Base-by-base conservation (phyloP, 2,797 vertebrate genomes). In the Melanotaenia pygmaea region DNA sequence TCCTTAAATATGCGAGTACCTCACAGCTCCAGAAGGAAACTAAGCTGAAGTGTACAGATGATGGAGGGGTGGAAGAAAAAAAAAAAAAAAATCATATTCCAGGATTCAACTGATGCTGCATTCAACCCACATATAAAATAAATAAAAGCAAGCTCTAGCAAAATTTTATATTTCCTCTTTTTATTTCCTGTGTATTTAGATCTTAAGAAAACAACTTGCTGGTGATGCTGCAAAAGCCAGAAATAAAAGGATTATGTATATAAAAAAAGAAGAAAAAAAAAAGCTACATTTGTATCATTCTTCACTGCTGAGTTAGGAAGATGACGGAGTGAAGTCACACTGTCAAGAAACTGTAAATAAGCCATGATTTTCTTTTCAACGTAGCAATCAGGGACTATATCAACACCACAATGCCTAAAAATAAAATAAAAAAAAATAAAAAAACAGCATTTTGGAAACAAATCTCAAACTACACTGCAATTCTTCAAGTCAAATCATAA, bases 401-500 rank as follows among this genome's bases (percentile, higher is more conserved):
- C 59, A 74, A 81, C 82, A 70, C 75, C 79, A 87, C 72, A 84
- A 77, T 80, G 83, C 72, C 76, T 92, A 30, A 89, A 77, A n/a
- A 73, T 38, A 38, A 67, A 63, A 32, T 7, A 60, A 57, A 63
- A 40, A 61, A 77, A 67, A 61, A 64, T 70, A 57, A 60, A n/a
- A 67, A n/a, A 91, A 93, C 93, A 94, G 93, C 93, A 93, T 94
- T 94, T 93, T 86, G 89, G 87, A 94, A 93, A 92, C 86, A 89
- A 76, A 80, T 87, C 79, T 85, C 79, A 94, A 92, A 93, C 88
- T 89, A 91, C 88, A 92, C 88, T 89, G 90, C 89, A 93, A 90
- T 90, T 93, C 91, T 94, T 95, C 94, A 95, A 95, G 94, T 95
- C 94, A 94, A 94, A 94, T 91, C 88, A 94, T 94, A 91, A 93